Evolutionary conservation across 2,888 invertebrate genomes (phyloP).

Genomic region (Acrocera orbiculus): DNA sequence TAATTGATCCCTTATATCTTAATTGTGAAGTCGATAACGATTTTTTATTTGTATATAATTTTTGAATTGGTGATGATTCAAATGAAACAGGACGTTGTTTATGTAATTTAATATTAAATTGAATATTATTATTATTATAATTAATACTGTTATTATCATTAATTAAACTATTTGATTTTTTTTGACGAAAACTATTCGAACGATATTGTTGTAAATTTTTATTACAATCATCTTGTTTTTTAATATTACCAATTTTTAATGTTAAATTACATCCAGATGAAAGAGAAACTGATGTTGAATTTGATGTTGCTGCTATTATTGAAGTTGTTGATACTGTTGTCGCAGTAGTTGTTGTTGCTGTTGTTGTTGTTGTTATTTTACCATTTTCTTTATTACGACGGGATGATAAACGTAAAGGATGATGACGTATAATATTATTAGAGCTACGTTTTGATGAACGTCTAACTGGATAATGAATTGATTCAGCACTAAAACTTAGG

Average conservation of each 20-base stretch:
- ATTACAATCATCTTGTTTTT: background rate
- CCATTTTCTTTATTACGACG: slow-evolving; percentile 41
- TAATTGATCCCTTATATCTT: background rate
- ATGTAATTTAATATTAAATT: slow-evolving; percentile 9
- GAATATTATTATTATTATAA: slow-evolving; percentile 1
- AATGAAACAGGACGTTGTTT: slow-evolving; percentile 15
- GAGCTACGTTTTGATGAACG: slow-evolving; percentile 38
- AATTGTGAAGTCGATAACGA: background rate
- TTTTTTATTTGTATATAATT: no score
- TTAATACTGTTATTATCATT: slow-evolving; percentile 8
- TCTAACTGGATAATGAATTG: slow-evolving; percentile 40
- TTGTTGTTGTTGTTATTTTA: slow-evolving; percentile 21
- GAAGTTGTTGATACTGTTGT: slow-evolving; percentile 1
- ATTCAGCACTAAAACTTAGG: slow-evolving; percentile 44
- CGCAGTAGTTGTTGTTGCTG: slow-evolving; percentile 10
- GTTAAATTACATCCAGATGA: slow-evolving; percentile 2
- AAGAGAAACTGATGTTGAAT: background rate
- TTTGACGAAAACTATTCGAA: slow-evolving; percentile 12
- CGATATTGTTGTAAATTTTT: slow-evolving; percentile 4
- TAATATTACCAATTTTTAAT: background rate
- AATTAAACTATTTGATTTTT: slow-evolving; percentile 10
- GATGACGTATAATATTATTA: slow-evolving; percentile 31
- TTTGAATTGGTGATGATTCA: slow-evolving; percentile 9
- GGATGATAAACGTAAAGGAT: slow-evolving; percentile 36
- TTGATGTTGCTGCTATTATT: background rate